phyloP scores from a whole-genome alignment of 2,888 invertebrate genomes.

The Reticulitermes lucifugus region DNA sequence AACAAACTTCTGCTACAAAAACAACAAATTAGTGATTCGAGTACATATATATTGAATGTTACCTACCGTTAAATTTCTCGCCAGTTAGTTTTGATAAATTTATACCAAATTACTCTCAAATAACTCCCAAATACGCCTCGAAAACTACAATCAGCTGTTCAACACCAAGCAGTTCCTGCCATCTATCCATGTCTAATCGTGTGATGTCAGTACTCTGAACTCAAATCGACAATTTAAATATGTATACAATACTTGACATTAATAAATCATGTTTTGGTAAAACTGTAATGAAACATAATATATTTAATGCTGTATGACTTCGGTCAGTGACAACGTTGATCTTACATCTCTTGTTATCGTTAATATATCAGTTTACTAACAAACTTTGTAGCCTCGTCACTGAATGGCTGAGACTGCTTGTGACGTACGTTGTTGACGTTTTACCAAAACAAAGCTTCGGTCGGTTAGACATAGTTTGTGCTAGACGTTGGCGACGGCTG shows the following conservation, averaged over 20 bases:
- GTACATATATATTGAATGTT: neutral
- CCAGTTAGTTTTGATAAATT: neutral
- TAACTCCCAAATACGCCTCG: conserved; percentile 1
- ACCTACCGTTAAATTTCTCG: neutral
- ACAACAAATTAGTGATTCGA: neutral
- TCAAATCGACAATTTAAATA: neutral
- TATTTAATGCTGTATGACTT: neutral
- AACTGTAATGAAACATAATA: neutral
- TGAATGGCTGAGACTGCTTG: neutral
- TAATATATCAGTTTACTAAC: neutral
- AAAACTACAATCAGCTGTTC: conserved; percentile 47
- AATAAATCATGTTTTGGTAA: neutral
- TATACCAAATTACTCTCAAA: conserved; percentile 16
- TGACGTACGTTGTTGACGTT: conserved; percentile 53
- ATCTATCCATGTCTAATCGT: conserved; percentile 6
- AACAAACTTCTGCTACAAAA: neutral
- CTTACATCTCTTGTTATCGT: too few species aligned
- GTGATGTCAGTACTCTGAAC: neutral
- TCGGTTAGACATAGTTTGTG: conserved; percentile 19
- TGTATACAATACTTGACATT: neutral
- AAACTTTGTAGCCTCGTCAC: neutral
- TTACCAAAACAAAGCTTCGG: conserved; percentile 54
- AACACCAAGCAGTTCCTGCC: conserved; percentile 35
- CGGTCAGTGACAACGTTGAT: too few species aligned
- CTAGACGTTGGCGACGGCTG: conserved; percentile 21